Percentiles rank a stretch among this genome's conserved stretches.
Conservation (phyloP, 2,888 invertebrate genomes). For the Pycnomerus fuliginosus region DNA sequence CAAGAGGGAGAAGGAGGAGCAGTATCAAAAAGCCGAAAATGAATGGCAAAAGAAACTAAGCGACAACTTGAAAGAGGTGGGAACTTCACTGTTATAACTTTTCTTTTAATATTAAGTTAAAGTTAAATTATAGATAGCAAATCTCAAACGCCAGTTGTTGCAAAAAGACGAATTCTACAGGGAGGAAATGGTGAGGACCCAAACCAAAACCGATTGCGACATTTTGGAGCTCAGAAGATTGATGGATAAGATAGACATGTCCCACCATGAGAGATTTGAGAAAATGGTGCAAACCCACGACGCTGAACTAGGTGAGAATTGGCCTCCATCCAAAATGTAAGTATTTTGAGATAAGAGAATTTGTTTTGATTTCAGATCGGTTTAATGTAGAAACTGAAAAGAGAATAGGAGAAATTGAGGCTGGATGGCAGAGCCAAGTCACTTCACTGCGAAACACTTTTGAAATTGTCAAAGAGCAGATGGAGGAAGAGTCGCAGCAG, state of each 20-base stretch:
- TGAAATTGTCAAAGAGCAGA: constrained; percentile 54
- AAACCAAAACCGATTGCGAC: constrained; percentile 68
- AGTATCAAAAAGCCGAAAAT: constrained; percentile 56
- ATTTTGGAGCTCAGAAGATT: constrained; percentile 68
- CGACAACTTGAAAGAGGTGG: constrained; percentile 58
- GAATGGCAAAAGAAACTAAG: constrained; percentile 57
- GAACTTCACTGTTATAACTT: constrained; percentile 5
- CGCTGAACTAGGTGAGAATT: constrained; percentile 64
- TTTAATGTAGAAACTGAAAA: constrained; percentile 50
- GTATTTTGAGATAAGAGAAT: not conserved
- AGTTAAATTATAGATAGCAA: constrained; percentile 59
- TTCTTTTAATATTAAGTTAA: not conserved
- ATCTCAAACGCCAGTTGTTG: constrained; percentile 63
- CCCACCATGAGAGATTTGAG: constrained; percentile 71
- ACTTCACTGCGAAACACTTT: constrained; percentile 50
- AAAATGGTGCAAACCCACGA: constrained; percentile 65
- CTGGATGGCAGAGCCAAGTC: constrained; percentile 51
- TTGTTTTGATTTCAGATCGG: constrained; percentile 43
- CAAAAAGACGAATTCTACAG: constrained; percentile 61
- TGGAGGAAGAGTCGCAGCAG: constrained; percentile 53
- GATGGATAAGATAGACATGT: constrained; percentile 72
- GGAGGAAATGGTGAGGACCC: constrained; percentile 60
- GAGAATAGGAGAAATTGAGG: constrained; percentile 50
- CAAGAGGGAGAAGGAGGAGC: constrained; percentile 59
- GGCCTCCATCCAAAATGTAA: not conserved